Conservation (phyloP, 2,113 vertebrate species). For the Hippocampus mohnikei region DNA sequence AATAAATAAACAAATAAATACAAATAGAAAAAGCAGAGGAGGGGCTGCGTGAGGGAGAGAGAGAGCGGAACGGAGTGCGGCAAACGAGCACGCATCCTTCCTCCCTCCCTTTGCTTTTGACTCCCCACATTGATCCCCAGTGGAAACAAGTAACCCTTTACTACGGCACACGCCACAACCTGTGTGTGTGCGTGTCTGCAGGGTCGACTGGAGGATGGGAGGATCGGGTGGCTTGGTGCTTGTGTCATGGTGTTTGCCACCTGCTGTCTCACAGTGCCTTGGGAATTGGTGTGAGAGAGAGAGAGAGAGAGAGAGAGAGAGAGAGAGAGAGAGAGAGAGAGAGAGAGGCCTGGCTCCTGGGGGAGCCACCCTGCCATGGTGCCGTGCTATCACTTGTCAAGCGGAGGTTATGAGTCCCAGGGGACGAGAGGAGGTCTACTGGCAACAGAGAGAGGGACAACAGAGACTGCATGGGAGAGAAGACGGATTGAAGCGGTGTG, state of each 20-base stretch:
- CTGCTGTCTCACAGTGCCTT: conserved; percentile 70
- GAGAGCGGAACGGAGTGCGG: conserved; percentile 28
- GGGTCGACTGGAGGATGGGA: conserved; percentile 3
- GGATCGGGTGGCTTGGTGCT: conserved; percentile 44
- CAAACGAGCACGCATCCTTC: conserved; percentile 7
- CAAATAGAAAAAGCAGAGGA: conserved; percentile 47
- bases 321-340: background rate
- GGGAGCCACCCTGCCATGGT: conserved; percentile 55
- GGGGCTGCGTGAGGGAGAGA: conserved; percentile 38
- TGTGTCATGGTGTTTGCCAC: conserved; percentile 70
- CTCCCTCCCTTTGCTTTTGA: conserved; percentile 29
- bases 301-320: too few relatives aligned
- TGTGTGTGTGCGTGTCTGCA: conserved; percentile 34
- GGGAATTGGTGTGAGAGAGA: conserved; percentile 56
- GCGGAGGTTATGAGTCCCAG: conserved; percentile 59
- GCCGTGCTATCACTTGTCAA: conserved; percentile 73
- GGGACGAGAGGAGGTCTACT: conserved; percentile 31
- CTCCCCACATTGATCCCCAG: conserved; percentile 42
- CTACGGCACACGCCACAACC: conserved; percentile 51
- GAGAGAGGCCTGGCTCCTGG: conserved; percentile 38
- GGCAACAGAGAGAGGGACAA: conserved; percentile 34
- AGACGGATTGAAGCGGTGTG: conserved; percentile 28
- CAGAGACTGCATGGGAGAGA: conserved; percentile 24
- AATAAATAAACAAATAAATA: conserved; percentile 1
- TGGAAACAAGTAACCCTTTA: conserved; percentile 25